Evolutionary conservation across 2,797 vertebrate species (phyloP).

Genomic region (Pampus argenteus): DNA sequence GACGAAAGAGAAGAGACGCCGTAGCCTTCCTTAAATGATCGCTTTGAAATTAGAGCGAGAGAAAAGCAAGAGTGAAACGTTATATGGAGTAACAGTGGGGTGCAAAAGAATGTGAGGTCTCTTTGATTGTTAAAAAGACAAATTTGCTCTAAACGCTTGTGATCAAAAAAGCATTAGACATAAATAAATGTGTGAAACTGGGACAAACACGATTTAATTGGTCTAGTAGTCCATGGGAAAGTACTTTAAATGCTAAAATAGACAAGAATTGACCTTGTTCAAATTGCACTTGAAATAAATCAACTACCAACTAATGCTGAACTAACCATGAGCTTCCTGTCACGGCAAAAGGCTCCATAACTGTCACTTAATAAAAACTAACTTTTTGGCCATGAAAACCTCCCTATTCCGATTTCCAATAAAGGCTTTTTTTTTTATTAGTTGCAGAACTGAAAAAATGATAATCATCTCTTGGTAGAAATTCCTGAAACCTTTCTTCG

Average conservation of each 20-base stretch:
- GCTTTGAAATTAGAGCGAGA: conserved; percentile 64
- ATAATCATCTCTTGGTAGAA: not conserved
- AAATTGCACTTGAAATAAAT: too few relatives aligned
- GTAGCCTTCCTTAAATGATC: conserved; percentile 19
- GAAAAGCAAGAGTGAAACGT: conserved; percentile 29
- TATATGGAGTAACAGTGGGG: conserved; percentile 17
- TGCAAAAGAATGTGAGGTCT: conserved; percentile 33
- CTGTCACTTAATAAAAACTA: not conserved
- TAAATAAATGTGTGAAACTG: conserved; percentile 29
- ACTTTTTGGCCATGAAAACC: not conserved
- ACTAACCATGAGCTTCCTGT: conserved; percentile 20
- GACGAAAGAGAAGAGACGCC: conserved; percentile 27
- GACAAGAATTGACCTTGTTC: not conserved
- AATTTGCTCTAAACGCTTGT: conserved; percentile 12
- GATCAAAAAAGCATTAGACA: conserved; percentile 34
- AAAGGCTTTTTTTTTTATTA: not conserved
- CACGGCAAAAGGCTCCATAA: not conserved
- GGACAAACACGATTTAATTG: conserved; percentile 18
- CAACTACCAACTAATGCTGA: too few relatives aligned
- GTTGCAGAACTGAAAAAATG: not conserved
- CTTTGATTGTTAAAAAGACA: conserved; percentile 29
- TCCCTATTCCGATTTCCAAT: not conserved
- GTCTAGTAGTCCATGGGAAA: too few relatives aligned
- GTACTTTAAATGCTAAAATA: not conserved
- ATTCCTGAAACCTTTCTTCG: not conserved